Evolutionary conservation across 1,140 invertebrate species (phyloP).

Genomic region (Amyelois transitella): DNA sequence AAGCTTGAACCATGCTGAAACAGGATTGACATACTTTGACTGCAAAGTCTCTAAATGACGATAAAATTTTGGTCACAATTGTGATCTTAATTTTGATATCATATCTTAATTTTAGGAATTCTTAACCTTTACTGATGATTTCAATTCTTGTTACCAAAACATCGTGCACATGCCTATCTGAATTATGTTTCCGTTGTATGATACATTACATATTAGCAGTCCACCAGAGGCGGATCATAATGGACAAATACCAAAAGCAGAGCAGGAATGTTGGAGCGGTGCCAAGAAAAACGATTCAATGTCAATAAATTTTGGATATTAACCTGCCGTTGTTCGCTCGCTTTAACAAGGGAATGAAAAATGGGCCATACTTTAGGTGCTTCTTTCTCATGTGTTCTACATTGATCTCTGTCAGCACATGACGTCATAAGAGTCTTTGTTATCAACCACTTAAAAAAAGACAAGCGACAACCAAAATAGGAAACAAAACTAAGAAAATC

Average conservation of each 20-base stretch:
- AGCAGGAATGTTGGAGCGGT: not conserved
- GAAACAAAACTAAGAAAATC: too few species aligned
- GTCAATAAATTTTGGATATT: not conserved
- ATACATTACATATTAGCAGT: not conserved
- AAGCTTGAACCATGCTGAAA: too few species aligned
- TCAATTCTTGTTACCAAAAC: not conserved
- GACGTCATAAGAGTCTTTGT: too few species aligned
- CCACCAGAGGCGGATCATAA: not conserved
- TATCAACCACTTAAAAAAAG: too few species aligned
- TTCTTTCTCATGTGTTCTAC: too few species aligned
- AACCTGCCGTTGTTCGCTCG: not conserved
- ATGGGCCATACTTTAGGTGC: too few species aligned
- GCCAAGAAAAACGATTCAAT: not conserved
- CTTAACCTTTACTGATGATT: not conserved
- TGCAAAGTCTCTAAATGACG: too few species aligned
- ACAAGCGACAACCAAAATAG: too few species aligned
- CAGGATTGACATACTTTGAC: too few species aligned
- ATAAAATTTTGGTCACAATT: too few species aligned
- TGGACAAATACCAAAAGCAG: not conserved
- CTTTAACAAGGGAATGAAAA: too few species aligned
- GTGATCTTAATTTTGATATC: not conserved
- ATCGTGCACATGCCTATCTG: not conserved
- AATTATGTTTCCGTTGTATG: not conserved
- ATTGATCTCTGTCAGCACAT: too few species aligned
- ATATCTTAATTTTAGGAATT: not conserved